phyloP scores from a whole-genome alignment of 2,113 vertebrate species.

The Pseudorectes ferrugineus region DNA sequence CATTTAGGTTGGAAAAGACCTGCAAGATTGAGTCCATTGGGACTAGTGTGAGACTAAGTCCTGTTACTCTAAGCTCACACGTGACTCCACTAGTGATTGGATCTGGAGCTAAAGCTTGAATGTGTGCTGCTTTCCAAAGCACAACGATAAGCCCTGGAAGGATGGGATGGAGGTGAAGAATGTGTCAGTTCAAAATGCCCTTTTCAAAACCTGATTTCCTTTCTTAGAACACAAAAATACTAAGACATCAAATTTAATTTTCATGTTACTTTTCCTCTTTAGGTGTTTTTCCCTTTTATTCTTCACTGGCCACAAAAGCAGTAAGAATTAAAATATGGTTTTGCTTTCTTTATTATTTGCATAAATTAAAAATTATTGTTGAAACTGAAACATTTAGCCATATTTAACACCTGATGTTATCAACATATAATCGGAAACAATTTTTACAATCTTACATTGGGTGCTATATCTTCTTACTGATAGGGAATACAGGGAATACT shows the following conservation, averaged over 20 bases:
- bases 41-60: neutral
- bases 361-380: neutral
- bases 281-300: neutral
- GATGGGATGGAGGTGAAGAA: neutral
- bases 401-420: neutral
- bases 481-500: neutral
- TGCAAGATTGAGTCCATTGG: accelerated
- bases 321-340: neutral
- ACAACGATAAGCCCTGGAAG: neutral
- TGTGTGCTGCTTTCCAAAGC: neutral
- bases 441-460: neutral
- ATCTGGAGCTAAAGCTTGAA: neutral
- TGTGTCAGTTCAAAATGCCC: neutral
- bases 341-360: neutral
- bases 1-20: neutral
- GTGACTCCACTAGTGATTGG: neutral
- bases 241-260: neutral
- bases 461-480: neutral
- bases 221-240: neutral
- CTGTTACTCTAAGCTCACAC: neutral
- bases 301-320: neutral
- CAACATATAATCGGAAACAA: neutral
- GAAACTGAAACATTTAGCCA: neutral
- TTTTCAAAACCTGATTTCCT: neutral
- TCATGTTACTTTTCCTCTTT: neutral